Conservation (phyloP, 1,140 invertebrate species). For the Aphelinus certus region DNA sequence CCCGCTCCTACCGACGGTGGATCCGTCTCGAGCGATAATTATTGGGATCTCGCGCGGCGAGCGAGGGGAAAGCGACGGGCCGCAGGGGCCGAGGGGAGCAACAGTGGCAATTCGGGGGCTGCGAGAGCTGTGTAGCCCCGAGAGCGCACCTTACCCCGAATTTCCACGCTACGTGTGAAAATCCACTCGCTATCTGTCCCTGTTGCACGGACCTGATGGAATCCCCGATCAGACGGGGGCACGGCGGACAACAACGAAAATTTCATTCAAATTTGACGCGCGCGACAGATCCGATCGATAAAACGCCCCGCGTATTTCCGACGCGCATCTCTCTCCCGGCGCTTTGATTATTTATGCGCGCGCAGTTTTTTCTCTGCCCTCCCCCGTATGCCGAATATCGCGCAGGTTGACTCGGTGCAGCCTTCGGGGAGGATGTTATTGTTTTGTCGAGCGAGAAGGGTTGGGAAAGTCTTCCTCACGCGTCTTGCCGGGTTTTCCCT, state of each 20-base stretch:
- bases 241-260: constrained; percentile 11
- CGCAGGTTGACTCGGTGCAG: neutral
- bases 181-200: constrained; percentile 1
- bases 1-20: constrained; percentile 19
- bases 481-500: neutral
- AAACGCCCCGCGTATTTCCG: neutral
- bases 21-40: constrained; percentile 41
- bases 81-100: constrained; percentile 25
- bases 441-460: neutral
- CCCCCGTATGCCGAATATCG: no score
- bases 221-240: constrained; percentile 17
- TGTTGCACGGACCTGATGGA: constrained; percentile 2
- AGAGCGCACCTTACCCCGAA: neutral
- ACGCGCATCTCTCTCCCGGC: neutral
- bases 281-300: constrained; percentile 26
- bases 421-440: constrained; percentile 1
- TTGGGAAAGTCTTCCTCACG: neutral
- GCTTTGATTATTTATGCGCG: neutral
- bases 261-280: constrained; percentile 37
- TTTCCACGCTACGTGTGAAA: constrained; percentile 40
- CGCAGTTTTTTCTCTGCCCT: neutral
- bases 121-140: constrained; percentile 26
- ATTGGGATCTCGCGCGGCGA: constrained; percentile 16
- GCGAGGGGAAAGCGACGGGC: constrained; percentile 1
- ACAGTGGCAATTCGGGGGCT: constrained; percentile 43